Base-by-base conservation (phyloP, 1,140 invertebrate species). In the Brachionus rubens region DNA sequence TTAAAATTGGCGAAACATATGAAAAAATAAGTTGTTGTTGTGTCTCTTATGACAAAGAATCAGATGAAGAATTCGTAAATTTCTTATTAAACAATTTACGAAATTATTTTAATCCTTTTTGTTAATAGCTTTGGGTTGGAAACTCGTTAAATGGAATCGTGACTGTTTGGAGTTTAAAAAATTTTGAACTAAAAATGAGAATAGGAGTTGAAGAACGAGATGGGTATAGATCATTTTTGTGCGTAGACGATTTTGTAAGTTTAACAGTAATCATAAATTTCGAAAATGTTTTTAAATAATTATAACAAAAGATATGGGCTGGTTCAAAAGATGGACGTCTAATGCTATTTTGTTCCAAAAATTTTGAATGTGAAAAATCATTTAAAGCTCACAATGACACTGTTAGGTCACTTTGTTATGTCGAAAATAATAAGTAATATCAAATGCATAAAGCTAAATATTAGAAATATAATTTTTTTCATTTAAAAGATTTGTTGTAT, bases 301-400 rank as follows among this genome's bases (percentile, higher is more conserved):
- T 59, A 33, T 59, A 14, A 2, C 4, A 33, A 12, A 30, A 65
- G 59, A 65, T 65, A 24, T 65, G 59, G 59, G 59, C 59, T 10
- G 59, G 59, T 24, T 65, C 59, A 24, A 65, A 65, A 43, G 59
- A 65, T 14, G 59, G 59, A 43, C 41, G 3, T 21, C 19, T 65
- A 43, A 65, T 65, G 12, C 40, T 65, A 9, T 65, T 65, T 26
- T 12, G 5, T 43, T 65, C 59, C 10, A 26, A 48, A 10, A 21
- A 12, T 16, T 72, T 33, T 72, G 68, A 48, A 50, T 72, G 46
- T 36, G 68, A 72, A 36, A 48, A 54, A 19, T 72, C 46, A 16
- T 72, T 72, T 40, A 48, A 72, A 40, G 68, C 68, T 12, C 68
- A 72, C 33, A 50, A 36, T 33, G 68, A 72, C 26, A 41, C 68